These are phyloP conservation scores for Podarcis raffonei DNA, from an alignment of 2,113 vertebrate genomes.

Conservation along the genomic window DNA sequence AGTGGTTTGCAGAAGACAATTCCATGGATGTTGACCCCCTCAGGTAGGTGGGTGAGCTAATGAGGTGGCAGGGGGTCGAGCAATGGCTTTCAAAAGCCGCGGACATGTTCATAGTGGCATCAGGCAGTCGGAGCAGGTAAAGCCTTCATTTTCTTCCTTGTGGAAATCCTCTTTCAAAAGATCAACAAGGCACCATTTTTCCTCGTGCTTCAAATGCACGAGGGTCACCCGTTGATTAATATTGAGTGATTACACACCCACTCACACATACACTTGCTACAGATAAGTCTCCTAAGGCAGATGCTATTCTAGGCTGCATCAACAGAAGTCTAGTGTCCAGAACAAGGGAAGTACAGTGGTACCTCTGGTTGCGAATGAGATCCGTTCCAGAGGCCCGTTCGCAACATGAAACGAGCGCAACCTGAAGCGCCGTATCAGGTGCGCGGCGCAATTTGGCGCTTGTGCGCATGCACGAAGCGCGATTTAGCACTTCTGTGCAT, in stretches of 20 bases:
- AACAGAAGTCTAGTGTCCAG: too few species aligned
- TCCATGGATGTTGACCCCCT: neutral
- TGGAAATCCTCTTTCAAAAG: neutral
- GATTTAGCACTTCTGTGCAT: too few species aligned
- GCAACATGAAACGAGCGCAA: too few species aligned
- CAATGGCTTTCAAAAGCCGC: neutral
- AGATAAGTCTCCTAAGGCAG: neutral
- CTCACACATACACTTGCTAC: accelerated
- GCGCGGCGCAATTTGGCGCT: too few species aligned
- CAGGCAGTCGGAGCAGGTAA: neutral
- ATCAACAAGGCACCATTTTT: neutral
- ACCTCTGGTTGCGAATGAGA: too few species aligned
- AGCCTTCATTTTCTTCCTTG: too few species aligned
- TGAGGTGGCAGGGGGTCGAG: too few species aligned
- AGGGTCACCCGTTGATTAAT: neutral
- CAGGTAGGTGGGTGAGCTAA: neutral
- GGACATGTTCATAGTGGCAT: neutral
- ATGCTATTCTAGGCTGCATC: too few species aligned
- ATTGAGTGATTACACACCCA: neutral
- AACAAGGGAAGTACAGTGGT: too few species aligned
- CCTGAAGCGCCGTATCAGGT: too few species aligned
- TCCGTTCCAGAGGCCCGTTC: too few species aligned
- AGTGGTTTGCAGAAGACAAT: neutral
- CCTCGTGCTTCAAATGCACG: neutral
- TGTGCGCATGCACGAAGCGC: too few species aligned